A percentile compares a stretch with the other conserved stretches of the same genome.
Conservation (phyloP, 2,797 vertebrate genomes). For the Rhinella marina region DNA sequence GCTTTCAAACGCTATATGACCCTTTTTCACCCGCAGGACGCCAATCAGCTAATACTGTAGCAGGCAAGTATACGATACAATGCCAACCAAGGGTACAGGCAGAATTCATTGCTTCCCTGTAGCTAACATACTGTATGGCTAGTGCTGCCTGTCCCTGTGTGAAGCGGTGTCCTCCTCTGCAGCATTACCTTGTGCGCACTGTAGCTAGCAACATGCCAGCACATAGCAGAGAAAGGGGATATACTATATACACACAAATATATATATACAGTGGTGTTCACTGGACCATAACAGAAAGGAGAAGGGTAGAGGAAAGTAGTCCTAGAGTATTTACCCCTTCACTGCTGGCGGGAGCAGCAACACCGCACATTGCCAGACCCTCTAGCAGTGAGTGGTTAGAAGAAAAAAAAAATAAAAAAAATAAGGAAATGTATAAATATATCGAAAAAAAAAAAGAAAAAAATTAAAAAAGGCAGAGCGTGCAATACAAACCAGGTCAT, state of each 20-base stretch:
- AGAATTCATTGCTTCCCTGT: neutral
- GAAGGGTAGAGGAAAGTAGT: constrained; percentile 84
- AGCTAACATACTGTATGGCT: neutral
- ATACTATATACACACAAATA: constrained; percentile 57
- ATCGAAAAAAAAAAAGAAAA: constrained; percentile 72
- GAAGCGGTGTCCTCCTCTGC: constrained; percentile 85
- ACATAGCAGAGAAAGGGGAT: constrained; percentile 97
- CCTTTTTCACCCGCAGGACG: no score
- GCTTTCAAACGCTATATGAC: no score
- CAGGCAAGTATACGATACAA: neutral
- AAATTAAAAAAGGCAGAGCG: constrained; percentile 93
- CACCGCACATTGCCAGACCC: constrained; percentile 16
- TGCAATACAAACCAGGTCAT: constrained; percentile 99
- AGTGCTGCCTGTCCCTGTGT: neutral
- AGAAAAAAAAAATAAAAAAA: constrained; percentile 8
- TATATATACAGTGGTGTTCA: constrained; percentile 87
- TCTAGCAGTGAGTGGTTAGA: constrained; percentile 34
- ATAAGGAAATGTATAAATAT: constrained; percentile 43
- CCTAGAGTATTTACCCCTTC: constrained; percentile 69
- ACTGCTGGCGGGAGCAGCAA: constrained; percentile 40
- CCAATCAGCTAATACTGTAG: neutral
- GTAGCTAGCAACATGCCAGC: constrained; percentile 98
- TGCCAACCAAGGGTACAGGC: neutral
- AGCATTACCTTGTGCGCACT: constrained; percentile 95
- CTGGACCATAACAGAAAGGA: constrained; percentile 93